Percentiles rank a stretch among this genome's conserved stretches.
Conservation (phyloP, 2,888 invertebrate genomes). For the Nymphalis urticae region DNA sequence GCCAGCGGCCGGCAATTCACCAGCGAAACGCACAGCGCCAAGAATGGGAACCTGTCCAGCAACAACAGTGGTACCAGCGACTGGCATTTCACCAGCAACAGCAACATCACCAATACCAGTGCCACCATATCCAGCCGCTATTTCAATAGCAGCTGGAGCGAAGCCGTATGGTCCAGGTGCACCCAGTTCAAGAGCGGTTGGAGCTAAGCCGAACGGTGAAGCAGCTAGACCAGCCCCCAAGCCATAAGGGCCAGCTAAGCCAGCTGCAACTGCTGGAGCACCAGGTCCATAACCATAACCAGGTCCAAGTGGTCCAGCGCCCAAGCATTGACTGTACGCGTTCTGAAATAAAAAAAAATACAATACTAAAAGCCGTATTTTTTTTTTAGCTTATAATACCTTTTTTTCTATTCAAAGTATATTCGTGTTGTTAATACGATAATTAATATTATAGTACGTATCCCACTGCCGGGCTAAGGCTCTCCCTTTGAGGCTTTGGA, state of each 20-base stretch:
- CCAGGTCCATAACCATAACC: constrained; percentile 16
- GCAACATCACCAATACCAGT: constrained; percentile 42
- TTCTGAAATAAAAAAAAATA: constrained; percentile 33
- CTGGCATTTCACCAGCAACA: constrained; percentile 46
- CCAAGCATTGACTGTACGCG: constrained; percentile 35
- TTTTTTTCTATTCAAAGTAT: too few relatives aligned
- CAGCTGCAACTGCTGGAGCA: constrained; percentile 18
- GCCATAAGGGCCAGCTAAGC: constrained; percentile 15
- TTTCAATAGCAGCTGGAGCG: constrained; percentile 22
- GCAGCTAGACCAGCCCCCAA: constrained; percentile 20
- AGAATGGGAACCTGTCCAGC: constrained; percentile 52
- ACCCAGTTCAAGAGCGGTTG: constrained; percentile 25
- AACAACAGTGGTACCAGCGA: constrained; percentile 46
- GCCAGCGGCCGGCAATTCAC: constrained; percentile 53
- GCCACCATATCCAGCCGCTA: constrained; percentile 36
- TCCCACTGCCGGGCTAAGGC: too few relatives aligned
- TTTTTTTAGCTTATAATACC: not conserved
- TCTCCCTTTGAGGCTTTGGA: too few relatives aligned
- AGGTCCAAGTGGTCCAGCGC: constrained; percentile 24
- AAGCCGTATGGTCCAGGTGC: constrained; percentile 10
- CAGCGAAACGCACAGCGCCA: constrained; percentile 52
- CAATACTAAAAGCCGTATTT: not conserved
- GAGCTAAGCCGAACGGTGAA: constrained; percentile 26
- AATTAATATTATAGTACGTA: too few relatives aligned
- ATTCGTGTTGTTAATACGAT: too few relatives aligned